Conservation (phyloP, 2,797 vertebrate species). For the Poeciliopsis infans region DNA sequence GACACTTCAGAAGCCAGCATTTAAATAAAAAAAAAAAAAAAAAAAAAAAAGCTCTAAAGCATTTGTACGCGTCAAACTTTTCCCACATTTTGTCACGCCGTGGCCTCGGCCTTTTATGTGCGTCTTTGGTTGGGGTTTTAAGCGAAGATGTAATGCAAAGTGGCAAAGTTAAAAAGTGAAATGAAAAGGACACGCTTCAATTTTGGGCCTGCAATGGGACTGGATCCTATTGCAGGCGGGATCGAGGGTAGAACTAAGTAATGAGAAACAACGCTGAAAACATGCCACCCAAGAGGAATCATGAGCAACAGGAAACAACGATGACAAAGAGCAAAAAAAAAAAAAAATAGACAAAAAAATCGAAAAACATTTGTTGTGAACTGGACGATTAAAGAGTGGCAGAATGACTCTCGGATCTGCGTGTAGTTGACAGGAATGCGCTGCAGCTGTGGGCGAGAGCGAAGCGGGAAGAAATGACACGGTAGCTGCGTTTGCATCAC, state of each 20-base stretch:
- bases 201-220: background rate
- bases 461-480: background rate
- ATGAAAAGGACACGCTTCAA: background rate
- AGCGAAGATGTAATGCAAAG: background rate
- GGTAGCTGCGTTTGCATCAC: too few relatives aligned
- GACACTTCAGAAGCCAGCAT: conserved; percentile 17
- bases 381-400: background rate
- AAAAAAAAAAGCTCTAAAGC: background rate
- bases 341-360: background rate
- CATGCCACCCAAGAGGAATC: background rate
- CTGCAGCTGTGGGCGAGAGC: background rate
- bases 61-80: background rate
- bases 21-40: background rate
- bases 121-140: background rate
- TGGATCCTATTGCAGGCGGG: background rate
- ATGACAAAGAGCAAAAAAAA: background rate
- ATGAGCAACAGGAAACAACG: background rate
- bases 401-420: background rate
- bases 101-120: background rate
- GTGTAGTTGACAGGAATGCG: background rate
- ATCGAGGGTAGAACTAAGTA: background rate
- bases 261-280: background rate
- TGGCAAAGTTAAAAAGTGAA: background rate
- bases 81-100: background rate
- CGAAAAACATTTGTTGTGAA: background rate